phyloP scores from a whole-genome alignment of 2,797 vertebrate genomes.

The Pyrocephalus nanus region DNA sequence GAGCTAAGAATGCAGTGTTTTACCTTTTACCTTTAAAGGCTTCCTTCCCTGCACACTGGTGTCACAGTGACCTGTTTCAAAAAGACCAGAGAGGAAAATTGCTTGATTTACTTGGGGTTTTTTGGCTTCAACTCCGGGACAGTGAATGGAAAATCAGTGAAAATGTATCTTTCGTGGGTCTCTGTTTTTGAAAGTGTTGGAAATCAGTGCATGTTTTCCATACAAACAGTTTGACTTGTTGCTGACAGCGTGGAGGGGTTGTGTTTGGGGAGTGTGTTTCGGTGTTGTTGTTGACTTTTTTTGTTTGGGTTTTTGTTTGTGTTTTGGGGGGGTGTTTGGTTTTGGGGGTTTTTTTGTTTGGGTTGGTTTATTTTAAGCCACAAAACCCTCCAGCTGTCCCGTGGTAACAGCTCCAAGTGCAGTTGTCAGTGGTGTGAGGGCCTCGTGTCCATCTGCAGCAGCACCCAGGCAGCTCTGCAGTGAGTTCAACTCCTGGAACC shows the following conservation, averaged over 20 bases:
- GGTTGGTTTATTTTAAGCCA: neutral
- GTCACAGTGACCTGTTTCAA: neutral
- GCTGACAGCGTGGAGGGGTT: neutral
- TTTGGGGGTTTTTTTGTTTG: neutral
- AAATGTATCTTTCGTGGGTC: neutral
- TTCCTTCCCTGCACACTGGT: neutral
- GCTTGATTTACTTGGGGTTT: neutral
- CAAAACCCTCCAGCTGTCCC: neutral
- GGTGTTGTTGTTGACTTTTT: rapidly evolving
- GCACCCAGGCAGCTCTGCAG: neutral
- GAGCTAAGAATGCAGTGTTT: neutral
- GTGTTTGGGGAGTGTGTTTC: neutral
- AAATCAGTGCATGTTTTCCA: neutral
- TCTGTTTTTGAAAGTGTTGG: neutral
- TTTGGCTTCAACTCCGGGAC: neutral
- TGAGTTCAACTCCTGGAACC: neutral
- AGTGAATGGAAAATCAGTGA: neutral
- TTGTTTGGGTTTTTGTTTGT: too few species aligned
- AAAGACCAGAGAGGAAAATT: neutral
- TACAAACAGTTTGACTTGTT: neutral
- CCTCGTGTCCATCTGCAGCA: neutral
- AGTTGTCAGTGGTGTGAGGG: neutral
- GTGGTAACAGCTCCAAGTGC: neutral
- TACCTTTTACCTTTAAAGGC: neutral
- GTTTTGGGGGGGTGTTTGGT: neutral